Conservation (phyloP, 2,797 vertebrate species). For the Notoglanidium macrostoma region DNA sequence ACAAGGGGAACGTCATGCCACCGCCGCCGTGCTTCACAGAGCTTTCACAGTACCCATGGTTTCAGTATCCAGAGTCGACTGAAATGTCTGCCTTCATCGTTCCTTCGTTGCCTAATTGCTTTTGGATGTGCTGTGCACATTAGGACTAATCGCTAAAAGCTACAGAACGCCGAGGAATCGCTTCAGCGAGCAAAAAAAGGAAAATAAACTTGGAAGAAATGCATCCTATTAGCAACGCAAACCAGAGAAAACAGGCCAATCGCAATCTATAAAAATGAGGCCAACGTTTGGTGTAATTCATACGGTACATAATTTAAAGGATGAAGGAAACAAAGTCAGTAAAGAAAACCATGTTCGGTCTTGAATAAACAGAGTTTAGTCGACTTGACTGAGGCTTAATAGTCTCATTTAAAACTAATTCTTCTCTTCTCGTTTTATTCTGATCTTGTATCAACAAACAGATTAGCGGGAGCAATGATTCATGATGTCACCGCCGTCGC, state of each 20-base stretch:
- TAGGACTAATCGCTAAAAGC: not conserved
- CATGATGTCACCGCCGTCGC: slow-evolving; percentile 39
- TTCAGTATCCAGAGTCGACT: not conserved
- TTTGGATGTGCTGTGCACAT: not conserved
- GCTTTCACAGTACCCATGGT: not conserved
- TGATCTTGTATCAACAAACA: slow-evolving; percentile 36
- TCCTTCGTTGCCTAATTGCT: not conserved
- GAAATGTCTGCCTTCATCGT: not conserved
- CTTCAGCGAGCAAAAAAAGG: not conserved
- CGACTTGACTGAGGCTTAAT: slow-evolving; percentile 15
- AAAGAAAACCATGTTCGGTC: not conserved
- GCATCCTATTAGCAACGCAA: not conserved
- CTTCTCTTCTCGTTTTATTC: slow-evolving; percentile 9
- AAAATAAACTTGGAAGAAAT: not conserved
- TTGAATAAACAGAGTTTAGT: slow-evolving; percentile 30
- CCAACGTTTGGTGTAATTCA: not conserved
- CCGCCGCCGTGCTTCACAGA: not conserved
- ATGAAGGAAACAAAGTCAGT: slow-evolving; percentile 19
- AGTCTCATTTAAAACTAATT: slow-evolving; percentile 36
- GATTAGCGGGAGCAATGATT: slow-evolving; percentile 34
- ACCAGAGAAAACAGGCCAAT: not conserved
- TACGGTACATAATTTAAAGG: not conserved
- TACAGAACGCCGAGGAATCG: not conserved
- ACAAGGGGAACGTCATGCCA: not conserved
- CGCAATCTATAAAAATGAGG: not conserved